Evolutionary conservation across 2,113 vertebrate species (phyloP), one percentile per base, ranked within the genome.

Genomic region (Haemorhous mexicanus): DNA sequence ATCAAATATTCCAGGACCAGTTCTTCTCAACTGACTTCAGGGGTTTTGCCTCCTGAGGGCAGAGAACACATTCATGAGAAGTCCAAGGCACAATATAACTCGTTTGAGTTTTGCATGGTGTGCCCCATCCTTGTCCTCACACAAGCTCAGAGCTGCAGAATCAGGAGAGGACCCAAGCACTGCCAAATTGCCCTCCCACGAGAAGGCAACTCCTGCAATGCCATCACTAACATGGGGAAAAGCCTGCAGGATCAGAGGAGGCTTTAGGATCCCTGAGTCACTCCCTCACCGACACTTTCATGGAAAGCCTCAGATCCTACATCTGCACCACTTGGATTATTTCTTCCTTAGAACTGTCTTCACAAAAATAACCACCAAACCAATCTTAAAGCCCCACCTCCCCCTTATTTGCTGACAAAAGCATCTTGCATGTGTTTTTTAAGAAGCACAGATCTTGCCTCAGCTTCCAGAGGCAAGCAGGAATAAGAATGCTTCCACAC

Each of bases 221-320:
- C 1, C 43, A 32, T 2, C 6, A 6, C 7, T 26, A 33, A 16
- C 0, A 0, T 0, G 3, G 13, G 14, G 2, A 35, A 55, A 44
- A 1, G 13, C 6, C 47, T 27, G 16, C 66, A 56, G 2, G 5
- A 41, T 21, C 19, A 32, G 13, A 44, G 18, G 8, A 12, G 27
- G 23, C 49, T 21, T 46, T 5, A 37, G 47, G 43, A 84, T 14
- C 26, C 73, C 55, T 2, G 2, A 49, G 39, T 19, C 14, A 6
- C 22, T 62, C 30, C 41, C 64, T 52, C 33, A 22, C 8, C 0
- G 0, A 5, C 9, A 50, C 2, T 20, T 37, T n/a, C 12, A 2
- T 1, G 3, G 39, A 44, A 55, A 55, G 32, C 43, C 82, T 56
- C 55, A 44, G 41, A 16, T 41, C 10, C 12, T 9, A 22, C 22